Base-by-base conservation (phyloP, 1,140 invertebrate genomes). In the Drosophila bocki region DNA sequence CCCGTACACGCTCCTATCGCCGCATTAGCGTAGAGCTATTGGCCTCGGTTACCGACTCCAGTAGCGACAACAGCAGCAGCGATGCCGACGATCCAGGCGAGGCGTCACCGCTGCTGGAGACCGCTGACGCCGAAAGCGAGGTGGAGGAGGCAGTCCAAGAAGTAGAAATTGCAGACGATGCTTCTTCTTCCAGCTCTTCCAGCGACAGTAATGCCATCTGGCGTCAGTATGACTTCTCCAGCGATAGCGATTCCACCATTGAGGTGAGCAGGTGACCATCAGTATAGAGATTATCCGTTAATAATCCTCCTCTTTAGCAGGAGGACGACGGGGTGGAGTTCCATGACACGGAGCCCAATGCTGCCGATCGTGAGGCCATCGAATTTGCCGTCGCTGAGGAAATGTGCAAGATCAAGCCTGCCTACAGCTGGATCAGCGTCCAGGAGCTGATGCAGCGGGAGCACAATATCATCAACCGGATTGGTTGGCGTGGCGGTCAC, bases 361-460 rank as follows among this genome's bases (percentile, higher is more conserved):
- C 48, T 3, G 50, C 35, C 7, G 71, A 86, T 6, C 68, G 64
- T 8, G 68, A 57, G 11, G 13, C 69, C 15, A 45, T 78, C 2
- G 53, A 81, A 3, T 17, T 8, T 8, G 41, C 78, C 3, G 86
- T 88, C 0, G 58, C 67, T 8, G 75, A 77, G n/a, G 56, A 84
- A 3, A 48, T 91, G 50, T 58, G 59, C 50, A 92, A 91, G 57
- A 29, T 51, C 7, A 92, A 92, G n/a, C 85, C 91, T 1, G 2
- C 33, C 0, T 92, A 92, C 37, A 64, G 56, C 22, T 91, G 77
- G 76, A 81, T 77, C 48, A 65, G 60, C 7, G 44, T 22, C 3
- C 44, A 64, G 8, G 84, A 92, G 56, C 19, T 92, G 4, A 82
- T 92, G 82, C 61, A 70, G 3, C 78, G 91, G 1, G 91, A 92